Conservation (phyloP, 2,888 invertebrate genomes). For the Chelonus formosanus region DNA sequence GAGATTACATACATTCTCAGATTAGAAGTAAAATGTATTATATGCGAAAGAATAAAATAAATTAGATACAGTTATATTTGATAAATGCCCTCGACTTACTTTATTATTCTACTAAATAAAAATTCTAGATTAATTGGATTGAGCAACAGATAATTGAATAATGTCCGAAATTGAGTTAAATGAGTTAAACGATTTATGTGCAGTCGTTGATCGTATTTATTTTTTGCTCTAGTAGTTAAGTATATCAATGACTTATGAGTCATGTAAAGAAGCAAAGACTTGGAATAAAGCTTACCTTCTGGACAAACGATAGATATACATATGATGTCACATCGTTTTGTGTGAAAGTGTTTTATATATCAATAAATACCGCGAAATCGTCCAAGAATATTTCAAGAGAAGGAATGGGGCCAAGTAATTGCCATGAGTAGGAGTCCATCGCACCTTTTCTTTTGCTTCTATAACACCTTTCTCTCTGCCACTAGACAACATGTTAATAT, state of each 20-base stretch:
- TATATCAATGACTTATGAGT: too few species aligned
- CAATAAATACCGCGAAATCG: constrained; percentile 14
- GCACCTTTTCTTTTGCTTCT: constrained; percentile 4
- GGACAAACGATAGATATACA: too few species aligned
- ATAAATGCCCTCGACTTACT: constrained; percentile 6
- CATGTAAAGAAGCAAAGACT: too few species aligned
- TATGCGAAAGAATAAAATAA: too few species aligned
- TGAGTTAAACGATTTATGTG: too few species aligned
- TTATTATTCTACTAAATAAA: background rate
- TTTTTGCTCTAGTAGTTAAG: too few species aligned
- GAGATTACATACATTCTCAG: too few species aligned
- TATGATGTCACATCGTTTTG: background rate
- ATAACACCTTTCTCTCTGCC: constrained; percentile 20
- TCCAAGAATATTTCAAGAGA: constrained; percentile 33
- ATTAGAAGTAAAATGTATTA: too few species aligned
- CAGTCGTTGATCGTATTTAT: too few species aligned
- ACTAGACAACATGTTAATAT: constrained; percentile 3
- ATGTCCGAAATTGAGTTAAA: too few species aligned
- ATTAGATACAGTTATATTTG: background rate
- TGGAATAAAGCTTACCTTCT: too few species aligned
- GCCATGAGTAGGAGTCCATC: constrained; percentile 25
- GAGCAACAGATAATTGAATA: too few species aligned
- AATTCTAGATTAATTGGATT: background rate
- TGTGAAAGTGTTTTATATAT: constrained; percentile 43
- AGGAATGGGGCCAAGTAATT: constrained; percentile 35